These are phyloP conservation scores for Arizona elegans DNA, from an alignment of 2,113 vertebrate species.

Conservation along the genomic window DNA sequence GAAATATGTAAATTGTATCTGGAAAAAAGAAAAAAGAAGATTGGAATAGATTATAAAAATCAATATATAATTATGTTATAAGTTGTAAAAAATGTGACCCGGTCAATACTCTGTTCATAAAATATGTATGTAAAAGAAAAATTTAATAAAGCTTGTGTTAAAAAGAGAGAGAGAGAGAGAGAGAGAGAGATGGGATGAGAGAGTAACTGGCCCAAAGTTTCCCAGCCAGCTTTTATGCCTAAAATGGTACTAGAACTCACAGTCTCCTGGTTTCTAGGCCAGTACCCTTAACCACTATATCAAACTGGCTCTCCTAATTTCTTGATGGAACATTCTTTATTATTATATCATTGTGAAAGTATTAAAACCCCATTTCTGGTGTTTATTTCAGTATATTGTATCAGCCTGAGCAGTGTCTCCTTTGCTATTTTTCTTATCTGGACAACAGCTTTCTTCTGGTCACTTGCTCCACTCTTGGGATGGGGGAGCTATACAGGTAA, in stretches of 20 bases:
- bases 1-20: no score
- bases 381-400: constrained; percentile 73
- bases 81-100: no score
- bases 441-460: constrained; percentile 83
- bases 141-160: no score
- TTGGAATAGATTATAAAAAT: no score
- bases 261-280: background rate
- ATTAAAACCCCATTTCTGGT: background rate
- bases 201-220: background rate
- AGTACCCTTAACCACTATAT: background rate
- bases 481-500: constrained; percentile 90
- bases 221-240: background rate
- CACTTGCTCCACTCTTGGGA: constrained; percentile 80
- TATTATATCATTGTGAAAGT: background rate
- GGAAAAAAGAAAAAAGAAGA: no score
- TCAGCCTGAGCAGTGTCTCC: constrained; percentile 74
- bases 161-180: no score
- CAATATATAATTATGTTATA: no score
- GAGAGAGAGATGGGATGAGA: no score
- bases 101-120: no score
- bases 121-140: no score
- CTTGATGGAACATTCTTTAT: background rate
- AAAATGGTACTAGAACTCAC: background rate
- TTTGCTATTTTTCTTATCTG: constrained; percentile 80
- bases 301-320: background rate